Percentiles rank a stretch among this genome's conserved stretches.
Conservation (phyloP, 1,140 invertebrate genomes). For the Bacillus rossius region DNA sequence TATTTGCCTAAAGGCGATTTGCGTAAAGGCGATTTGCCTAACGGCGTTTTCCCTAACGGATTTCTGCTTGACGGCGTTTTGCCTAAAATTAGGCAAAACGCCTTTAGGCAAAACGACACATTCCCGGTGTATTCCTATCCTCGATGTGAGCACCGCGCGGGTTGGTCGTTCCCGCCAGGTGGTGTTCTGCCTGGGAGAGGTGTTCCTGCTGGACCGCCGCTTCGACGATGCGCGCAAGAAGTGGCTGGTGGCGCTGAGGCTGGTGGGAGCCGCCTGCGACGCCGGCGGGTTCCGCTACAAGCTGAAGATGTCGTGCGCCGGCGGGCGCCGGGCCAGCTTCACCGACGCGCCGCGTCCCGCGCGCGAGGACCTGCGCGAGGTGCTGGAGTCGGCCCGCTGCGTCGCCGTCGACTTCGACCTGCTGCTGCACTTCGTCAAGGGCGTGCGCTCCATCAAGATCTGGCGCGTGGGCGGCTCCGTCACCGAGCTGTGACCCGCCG, state of each 20-base stretch:
- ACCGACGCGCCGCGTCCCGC: not conserved
- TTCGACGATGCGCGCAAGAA: constrained; percentile 1
- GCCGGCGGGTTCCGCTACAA: not conserved
- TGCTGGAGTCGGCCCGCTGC: not conserved
- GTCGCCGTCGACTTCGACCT: constrained; percentile 7
- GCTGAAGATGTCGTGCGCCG: not conserved
- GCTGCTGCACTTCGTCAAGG: constrained; percentile 4
- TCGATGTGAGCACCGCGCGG: too few species aligned
- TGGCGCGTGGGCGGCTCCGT: too few species aligned
- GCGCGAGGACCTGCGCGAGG: not conserved
- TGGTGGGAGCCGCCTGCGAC: not conserved
- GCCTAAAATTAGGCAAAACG: too few species aligned
- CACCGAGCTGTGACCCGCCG: too few species aligned
- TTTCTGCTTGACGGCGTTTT: too few species aligned
- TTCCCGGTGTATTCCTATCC: too few species aligned
- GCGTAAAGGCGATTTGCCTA: too few species aligned
- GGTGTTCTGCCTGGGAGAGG: not conserved
- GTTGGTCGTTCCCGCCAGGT: not conserved
- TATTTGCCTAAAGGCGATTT: too few species aligned
- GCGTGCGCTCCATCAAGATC: not conserved
- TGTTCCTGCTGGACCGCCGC: not conserved
- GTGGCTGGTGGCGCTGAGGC: not conserved
- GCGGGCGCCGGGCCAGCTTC: not conserved
- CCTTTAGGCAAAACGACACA: too few species aligned
- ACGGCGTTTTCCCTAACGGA: too few species aligned